These are phyloP conservation scores for Gonioctena quinquepunctata DNA, from an alignment of 1,140 invertebrate species.

Conservation along the genomic window DNA sequence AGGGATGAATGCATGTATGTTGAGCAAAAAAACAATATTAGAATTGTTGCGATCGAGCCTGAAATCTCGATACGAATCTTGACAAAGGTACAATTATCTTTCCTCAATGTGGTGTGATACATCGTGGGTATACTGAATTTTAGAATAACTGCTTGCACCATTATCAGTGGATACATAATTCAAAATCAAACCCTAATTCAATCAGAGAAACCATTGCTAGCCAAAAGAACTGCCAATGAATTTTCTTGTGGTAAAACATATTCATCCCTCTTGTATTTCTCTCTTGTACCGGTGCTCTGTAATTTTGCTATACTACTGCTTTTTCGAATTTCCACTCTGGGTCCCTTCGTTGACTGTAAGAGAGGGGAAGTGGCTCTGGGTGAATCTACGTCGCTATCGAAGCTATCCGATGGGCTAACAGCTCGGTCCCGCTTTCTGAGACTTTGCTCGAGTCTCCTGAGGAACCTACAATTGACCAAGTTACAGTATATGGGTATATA, in stretches of 20 bases:
- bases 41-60: too few relatives aligned
- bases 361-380: constrained; percentile 63
- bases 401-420: constrained; percentile 58
- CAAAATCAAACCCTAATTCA: too few relatives aligned
- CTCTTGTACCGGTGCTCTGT: constrained; percentile 39
- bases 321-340: constrained; percentile 54
- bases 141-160: too few relatives aligned
- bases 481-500: background rate
- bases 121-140: too few relatives aligned
- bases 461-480: constrained; percentile 54
- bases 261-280: constrained; percentile 42
- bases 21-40: too few relatives aligned
- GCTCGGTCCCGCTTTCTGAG: constrained; percentile 63
- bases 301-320: constrained; percentile 58
- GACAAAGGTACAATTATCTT: too few relatives aligned
- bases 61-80: too few relatives aligned
- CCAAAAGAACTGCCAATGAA: constrained; percentile 45
- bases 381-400: constrained; percentile 64
- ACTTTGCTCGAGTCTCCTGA: constrained; percentile 64
- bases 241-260: constrained; percentile 43
- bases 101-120: too few relatives aligned
- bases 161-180: too few relatives aligned
- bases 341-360: constrained; percentile 51
- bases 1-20: too few relatives aligned
- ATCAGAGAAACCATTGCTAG: constrained; percentile 50